These are phyloP conservation scores for Pogonocherus hispidulus DNA, from an alignment of 2,888 invertebrate species.

Conservation along the genomic window DNA sequence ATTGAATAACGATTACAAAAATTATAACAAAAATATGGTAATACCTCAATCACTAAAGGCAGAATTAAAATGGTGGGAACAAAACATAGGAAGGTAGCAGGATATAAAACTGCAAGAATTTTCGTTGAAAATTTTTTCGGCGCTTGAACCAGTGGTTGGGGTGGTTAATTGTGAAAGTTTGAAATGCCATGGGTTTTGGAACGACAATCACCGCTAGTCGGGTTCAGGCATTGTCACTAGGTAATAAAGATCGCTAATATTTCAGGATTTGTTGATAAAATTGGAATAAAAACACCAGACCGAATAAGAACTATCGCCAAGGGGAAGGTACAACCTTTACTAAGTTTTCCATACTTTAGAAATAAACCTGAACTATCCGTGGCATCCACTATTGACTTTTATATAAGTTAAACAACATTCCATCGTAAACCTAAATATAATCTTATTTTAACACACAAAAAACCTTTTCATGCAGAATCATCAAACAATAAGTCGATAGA, in stretches of 20 bases:
- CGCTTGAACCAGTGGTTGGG: not conserved
- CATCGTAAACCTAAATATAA: not conserved
- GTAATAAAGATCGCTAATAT: slow-evolving; percentile 14
- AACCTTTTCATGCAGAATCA: not conserved
- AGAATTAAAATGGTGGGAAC: not conserved
- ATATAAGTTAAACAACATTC: not conserved
- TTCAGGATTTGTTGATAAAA: not conserved
- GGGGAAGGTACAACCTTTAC: not conserved
- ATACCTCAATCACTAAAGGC: not conserved
- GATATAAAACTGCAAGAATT: not conserved
- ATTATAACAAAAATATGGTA: not conserved
- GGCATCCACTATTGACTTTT: not conserved
- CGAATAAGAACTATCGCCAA: not conserved
- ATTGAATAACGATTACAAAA: not conserved
- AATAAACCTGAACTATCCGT: not conserved
- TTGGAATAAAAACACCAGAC: not conserved
- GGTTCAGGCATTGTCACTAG: slow-evolving; percentile 35
- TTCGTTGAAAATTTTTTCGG: not conserved
- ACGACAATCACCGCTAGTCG: slow-evolving; percentile 18
- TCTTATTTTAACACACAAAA: slow-evolving; percentile 4
- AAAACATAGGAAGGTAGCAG: not conserved
- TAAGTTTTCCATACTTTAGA: not conserved
- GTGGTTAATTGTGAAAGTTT: not conserved
- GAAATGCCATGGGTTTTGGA: not conserved
- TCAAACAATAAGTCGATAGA: not conserved